These are phyloP conservation scores for Anoplophora glabripennis DNA, from an alignment of 1,140 invertebrate species.

Conservation along the genomic window DNA sequence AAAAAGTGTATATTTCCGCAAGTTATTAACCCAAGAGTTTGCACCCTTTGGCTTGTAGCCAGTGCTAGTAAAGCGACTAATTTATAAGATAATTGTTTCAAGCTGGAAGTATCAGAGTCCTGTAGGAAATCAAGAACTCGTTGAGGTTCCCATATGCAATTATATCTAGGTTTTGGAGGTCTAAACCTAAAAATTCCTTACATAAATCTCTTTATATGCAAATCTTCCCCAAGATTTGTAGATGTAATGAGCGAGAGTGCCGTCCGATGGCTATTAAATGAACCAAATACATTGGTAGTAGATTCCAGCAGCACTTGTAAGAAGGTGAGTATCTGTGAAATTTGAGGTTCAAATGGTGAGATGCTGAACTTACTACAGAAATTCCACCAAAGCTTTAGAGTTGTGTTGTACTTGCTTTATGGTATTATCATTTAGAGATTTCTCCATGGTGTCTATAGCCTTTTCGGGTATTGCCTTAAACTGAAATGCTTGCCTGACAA, in stretches of 20 bases:
- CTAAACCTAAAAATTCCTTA: background rate
- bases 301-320: background rate
- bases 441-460: no score
- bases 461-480: no score
- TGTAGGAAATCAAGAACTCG: background rate
- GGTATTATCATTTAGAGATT: no score
- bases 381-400: constrained; percentile 5
- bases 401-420: background rate
- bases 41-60: constrained; percentile 4
- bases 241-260: background rate
- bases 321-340: background rate
- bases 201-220: constrained; percentile 10
- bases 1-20: no score
- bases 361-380: background rate
- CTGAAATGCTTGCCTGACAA: background rate
- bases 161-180: background rate
- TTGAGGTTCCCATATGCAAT: constrained; percentile 1
- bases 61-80: constrained; percentile 6
- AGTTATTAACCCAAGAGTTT: background rate
- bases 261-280: constrained; percentile 6
- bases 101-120: background rate
- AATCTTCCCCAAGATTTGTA: background rate
- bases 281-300: background rate
- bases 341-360: background rate
- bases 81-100: background rate